Base-by-base conservation (phyloP, 2,797 vertebrate genomes). In the Notolabrus celidotus region DNA sequence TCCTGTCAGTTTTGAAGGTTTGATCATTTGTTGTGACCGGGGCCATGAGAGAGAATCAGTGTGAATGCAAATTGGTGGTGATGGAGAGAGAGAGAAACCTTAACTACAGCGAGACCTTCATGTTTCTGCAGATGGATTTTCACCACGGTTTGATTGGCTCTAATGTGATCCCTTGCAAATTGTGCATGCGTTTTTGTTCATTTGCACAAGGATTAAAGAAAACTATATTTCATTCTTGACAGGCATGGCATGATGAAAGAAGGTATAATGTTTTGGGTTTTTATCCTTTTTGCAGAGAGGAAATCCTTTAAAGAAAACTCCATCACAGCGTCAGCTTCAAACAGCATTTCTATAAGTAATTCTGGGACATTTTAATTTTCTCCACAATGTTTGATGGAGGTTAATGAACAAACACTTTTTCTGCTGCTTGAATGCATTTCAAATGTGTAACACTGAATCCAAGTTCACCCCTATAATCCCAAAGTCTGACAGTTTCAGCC, bases 221-320 rank as follows among this genome's bases (percentile, higher is more conserved):
- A 86, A 82, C 58, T 77, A 45, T 60, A 81, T 76, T 83, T 78
- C 74, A 83, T 65, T 71, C 74, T 75, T 74, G 86, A 87, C 79
- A 85, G 80, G 62, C 80, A 52, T 63, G 61, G 39, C 51, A 16
- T 39, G 55, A 61, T 75, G 71, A 82, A 76, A 80, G 65, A 72
- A 33, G 53, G 64, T 74, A 71, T 75, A 79, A 72, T 60, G 52
- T 78, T 85, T 54, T 84, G 38, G 25, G 17, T 20, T 59, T 79
- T 75, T 58, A 64, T 55, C 51, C 52, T 70, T 83, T n/a, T 83
- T 59, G 72, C 78, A 38, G 33, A 50, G 53, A 66, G 59, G 61
- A 71, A 67, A 84, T 82, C 59, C 62, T 54, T 71, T 23, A 25
- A 74, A 68, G 57, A 65, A 79, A 67, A 60, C 43, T 55, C 38